Conservation (phyloP, 2,797 vertebrate genomes). For the Cynopterus sphinx region DNA sequence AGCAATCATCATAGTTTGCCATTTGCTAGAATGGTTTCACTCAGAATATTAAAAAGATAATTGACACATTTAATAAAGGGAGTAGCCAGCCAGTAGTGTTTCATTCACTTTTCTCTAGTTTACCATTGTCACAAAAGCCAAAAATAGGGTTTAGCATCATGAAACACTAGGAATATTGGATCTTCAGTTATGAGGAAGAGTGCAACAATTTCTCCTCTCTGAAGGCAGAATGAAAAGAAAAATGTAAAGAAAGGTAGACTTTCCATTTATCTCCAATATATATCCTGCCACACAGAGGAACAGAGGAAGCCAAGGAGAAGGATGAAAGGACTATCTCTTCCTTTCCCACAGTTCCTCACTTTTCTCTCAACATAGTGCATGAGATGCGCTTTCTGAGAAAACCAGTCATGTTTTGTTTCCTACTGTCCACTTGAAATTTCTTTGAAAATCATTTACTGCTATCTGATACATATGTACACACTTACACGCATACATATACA, state of each 20-base stretch:
- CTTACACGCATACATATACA: not conserved
- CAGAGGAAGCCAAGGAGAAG: not conserved
- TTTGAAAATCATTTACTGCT: not conserved
- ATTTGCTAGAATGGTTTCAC: not conserved
- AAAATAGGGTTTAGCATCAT: not conserved
- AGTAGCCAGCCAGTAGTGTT: not conserved
- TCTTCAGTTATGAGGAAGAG: not conserved
- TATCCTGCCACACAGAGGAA: not conserved
- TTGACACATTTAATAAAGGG: not conserved
- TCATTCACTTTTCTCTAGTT: not conserved
- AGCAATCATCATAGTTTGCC: not conserved
- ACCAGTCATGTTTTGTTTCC: not conserved
- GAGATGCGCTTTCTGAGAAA: not conserved
- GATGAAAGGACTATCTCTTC: not conserved
- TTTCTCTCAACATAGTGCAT: no score
- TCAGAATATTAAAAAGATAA: not conserved
- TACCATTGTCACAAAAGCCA: not conserved
- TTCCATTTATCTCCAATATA: not conserved
- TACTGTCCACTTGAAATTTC: not conserved
- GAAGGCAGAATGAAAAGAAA: not conserved
- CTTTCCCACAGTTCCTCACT: not conserved
- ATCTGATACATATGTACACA: not conserved
- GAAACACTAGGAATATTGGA: not conserved
- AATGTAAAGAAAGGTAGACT: not conserved
- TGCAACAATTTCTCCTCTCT: not conserved